Evolutionary conservation across 2,797 vertebrate species (phyloP).

Genomic region (Pipistrellus pipistrellus): DNA sequence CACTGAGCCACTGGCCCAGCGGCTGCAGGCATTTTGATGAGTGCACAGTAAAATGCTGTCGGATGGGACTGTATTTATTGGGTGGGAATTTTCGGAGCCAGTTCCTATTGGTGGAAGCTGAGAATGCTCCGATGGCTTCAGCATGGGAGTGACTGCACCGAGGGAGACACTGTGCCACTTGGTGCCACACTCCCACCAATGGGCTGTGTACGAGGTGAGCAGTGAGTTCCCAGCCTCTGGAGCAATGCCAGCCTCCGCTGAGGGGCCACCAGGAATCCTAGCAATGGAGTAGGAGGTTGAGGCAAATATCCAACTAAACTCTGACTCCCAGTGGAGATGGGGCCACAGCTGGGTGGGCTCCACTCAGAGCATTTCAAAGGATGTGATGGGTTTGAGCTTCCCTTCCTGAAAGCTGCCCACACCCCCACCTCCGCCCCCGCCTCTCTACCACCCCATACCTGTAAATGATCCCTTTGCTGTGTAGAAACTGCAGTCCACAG

Average conservation of each 20-base stretch:
- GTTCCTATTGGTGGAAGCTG: neutral
- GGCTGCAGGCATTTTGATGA: neutral
- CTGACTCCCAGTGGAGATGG: neutral
- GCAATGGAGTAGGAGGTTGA: neutral
- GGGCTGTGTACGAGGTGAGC: neutral
- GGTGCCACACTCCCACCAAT: fast-evolving
- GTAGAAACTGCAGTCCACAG: constrained; percentile 97
- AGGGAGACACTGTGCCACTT: neutral
- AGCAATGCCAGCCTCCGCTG: neutral
- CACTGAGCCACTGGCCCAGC: too few species aligned
- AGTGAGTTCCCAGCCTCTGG: neutral
- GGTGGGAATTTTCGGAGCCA: neutral
- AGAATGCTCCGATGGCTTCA: neutral
- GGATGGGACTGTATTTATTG: neutral
- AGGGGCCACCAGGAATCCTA: constrained; percentile 9
- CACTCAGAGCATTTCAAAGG: neutral
- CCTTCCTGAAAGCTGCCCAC: neutral
- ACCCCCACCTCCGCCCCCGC: neutral
- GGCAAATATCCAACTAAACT: neutral
- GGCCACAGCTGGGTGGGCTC: neutral
- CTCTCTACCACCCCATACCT: constrained; percentile 88
- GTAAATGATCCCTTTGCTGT: constrained; percentile 97
- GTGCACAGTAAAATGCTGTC: neutral
- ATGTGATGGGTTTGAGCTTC: neutral
- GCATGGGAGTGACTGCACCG: neutral